Base-by-base conservation (phyloP, 2,888 invertebrate species). In the Coleophora deauratella region DNA sequence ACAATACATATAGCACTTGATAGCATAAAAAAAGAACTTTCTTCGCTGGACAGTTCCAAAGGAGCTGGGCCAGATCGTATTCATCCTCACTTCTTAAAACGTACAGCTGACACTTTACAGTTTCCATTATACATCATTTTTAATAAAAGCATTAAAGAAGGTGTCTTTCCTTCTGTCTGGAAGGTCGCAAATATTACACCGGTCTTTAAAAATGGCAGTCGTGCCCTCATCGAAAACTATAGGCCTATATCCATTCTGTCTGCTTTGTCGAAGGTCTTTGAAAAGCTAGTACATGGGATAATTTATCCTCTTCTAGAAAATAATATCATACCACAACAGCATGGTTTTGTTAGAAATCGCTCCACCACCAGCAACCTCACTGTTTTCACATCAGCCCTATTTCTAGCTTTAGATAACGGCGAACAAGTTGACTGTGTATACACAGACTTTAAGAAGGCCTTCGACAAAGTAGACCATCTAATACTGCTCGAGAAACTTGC, bases 241-340 rank as follows among this genome's bases (percentile, higher is more conserved):
- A 27, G 31, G 3, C 37, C 30, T n/a, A 37, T 37, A 9, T 37
- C 37, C 2, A 37, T 37, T n/a, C n/a, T 37, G 13, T 37, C 32
- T n/a, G 28, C 15, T 37, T 27, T 37, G 28, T 37, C 31, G 2
- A 37, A 37, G 30, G 14, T 30, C 10, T 37, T 31, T 30, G 37
- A 31, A 14, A 37, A 31, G 14, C 11, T 37, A 9, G 37, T 37
- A 13, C 37, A 37, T 13, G 8, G 8, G 8, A n/a, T 11, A 10
- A 2, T 32, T 10, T 32, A 32, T 10, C 32, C 32, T n/a, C 32
- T 32, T 32, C 10, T 32, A 10, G 32, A 11, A 10, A 32, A 11
- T 3, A 10, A 32, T 11, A 32, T 32, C 3, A 32, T 32, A 3
- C 32, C 3, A 11, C 10, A 32, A 10, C 32, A 32, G 32, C 32